Percentiles rank a stretch among this genome's conserved stretches.
phyloP scores from a whole-genome alignment of 2,888 invertebrate species.

The Alviniconcha strummeri region DNA sequence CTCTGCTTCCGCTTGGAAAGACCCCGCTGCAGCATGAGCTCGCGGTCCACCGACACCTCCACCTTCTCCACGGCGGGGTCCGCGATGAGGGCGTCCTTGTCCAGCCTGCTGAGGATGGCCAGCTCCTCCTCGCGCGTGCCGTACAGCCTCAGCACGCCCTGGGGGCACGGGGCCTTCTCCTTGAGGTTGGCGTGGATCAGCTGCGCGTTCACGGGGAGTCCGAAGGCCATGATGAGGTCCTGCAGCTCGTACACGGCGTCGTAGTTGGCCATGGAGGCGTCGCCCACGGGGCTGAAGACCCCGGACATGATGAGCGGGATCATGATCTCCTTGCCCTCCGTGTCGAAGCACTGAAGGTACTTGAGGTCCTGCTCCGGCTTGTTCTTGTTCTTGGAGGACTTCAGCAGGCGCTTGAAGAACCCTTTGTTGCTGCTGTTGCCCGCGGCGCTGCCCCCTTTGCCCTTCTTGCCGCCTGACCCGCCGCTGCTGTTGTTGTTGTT shows the following conservation, averaged over 20 bases:
- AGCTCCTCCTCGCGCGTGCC: constrained; percentile 57
- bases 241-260: constrained; percentile 67
- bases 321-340: constrained; percentile 61
- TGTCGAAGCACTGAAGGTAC: constrained; percentile 66
- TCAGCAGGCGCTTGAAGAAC: constrained; percentile 60
- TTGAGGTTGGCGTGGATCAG: constrained; percentile 54
- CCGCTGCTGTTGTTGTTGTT: constrained; percentile 52
- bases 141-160: constrained; percentile 57
- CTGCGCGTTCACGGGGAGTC: constrained; percentile 62
- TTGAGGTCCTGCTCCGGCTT: constrained; percentile 63
- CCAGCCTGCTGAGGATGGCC: constrained; percentile 45
- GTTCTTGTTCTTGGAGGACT: constrained; percentile 50
- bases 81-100: constrained; percentile 35
- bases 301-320: constrained; percentile 67
- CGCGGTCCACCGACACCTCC: constrained; percentile 48
- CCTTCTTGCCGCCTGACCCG: constrained; percentile 19
- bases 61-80: constrained; percentile 35
- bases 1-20: constrained; percentile 26
- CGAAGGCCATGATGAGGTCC: constrained; percentile 63
- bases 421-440: constrained; percentile 46
- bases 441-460: constrained; percentile 22
- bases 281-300: constrained; percentile 67
- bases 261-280: constrained; percentile 55
- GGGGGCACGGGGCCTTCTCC: constrained; percentile 43
- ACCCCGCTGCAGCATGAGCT: constrained; percentile 38